Percentiles rank a stretch among this genome's conserved stretches.
Conservation (phyloP, 2,113 vertebrate species). For the Rhadina sibilatrix region DNA sequence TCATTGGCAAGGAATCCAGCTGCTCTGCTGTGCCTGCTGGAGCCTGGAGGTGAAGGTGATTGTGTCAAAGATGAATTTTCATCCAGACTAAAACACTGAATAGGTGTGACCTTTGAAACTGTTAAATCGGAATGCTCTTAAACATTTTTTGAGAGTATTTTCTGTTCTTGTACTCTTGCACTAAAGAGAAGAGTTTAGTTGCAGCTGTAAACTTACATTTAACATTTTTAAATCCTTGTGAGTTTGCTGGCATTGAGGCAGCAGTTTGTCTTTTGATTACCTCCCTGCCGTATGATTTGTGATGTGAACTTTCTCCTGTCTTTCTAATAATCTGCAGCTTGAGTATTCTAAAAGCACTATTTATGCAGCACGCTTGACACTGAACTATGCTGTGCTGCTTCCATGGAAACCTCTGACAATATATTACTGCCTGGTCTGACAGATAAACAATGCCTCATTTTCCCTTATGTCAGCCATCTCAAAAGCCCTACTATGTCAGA, state of each 20-base stretch:
- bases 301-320: slow-evolving; percentile 12
- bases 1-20: neutral
- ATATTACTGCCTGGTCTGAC: neutral
- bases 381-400: neutral
- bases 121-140: neutral
- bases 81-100: neutral
- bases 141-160: neutral
- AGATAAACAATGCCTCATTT: slow-evolving; percentile 10
- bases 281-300: neutral
- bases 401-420: slow-evolving; percentile 47
- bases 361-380: neutral
- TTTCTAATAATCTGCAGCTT: slow-evolving; percentile 37
- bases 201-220: neutral
- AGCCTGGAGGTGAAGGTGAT: neutral
- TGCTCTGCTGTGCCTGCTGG: neutral
- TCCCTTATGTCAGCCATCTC: neutral
- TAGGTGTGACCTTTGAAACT: neutral
- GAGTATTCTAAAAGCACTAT: slow-evolving; percentile 11
- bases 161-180: neutral
- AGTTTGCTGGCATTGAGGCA: neutral
- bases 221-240: neutral
- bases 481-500: neutral
- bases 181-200: neutral
- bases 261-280: slow-evolving; percentile 1
- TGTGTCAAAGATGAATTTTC: neutral